Percentiles rank a stretch among this genome's conserved stretches.
phyloP scores from a whole-genome alignment of 2,113 vertebrate genomes.

The Petroica traversi region DNA sequence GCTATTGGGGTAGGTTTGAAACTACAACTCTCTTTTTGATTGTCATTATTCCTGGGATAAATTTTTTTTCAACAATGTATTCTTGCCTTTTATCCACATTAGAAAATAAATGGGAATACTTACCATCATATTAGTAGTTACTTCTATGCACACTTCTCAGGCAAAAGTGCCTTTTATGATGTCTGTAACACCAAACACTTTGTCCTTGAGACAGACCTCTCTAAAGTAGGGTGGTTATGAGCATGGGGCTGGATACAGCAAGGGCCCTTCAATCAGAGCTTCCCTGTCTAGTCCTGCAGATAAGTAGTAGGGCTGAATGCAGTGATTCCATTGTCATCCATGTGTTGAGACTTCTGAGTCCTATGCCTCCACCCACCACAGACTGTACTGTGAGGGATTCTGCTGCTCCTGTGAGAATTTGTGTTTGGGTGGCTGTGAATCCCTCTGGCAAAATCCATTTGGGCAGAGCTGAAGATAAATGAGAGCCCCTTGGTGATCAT shows the following conservation, averaged over 20 bases:
- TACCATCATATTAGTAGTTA: neutral
- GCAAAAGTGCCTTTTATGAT: neutral
- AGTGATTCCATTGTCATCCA: neutral
- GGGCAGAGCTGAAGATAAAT: neutral
- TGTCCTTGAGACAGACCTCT: neutral
- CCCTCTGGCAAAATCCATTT: neutral
- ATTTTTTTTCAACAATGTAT: rapidly evolving
- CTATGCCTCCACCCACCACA: neutral
- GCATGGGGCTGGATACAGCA: rapidly evolving
- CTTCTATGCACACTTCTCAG: neutral
- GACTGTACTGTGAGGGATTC: neutral
- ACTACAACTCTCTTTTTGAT: neutral
- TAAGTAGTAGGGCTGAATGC: neutral
- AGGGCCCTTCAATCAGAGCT: neutral
- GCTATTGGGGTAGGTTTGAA: neutral
- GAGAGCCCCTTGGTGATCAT: neutral
- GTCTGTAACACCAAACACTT: neutral
- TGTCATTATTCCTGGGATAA: neutral
- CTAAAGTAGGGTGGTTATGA: neutral
- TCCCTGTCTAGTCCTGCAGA: neutral
- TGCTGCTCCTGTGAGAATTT: neutral
- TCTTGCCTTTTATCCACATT: neutral
- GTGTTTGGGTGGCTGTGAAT: neutral
- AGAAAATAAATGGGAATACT: neutral
- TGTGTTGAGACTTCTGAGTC: neutral